Base-by-base conservation (phyloP, 2,797 vertebrate genomes). In the Typhlichthys eigenmanni region DNA sequence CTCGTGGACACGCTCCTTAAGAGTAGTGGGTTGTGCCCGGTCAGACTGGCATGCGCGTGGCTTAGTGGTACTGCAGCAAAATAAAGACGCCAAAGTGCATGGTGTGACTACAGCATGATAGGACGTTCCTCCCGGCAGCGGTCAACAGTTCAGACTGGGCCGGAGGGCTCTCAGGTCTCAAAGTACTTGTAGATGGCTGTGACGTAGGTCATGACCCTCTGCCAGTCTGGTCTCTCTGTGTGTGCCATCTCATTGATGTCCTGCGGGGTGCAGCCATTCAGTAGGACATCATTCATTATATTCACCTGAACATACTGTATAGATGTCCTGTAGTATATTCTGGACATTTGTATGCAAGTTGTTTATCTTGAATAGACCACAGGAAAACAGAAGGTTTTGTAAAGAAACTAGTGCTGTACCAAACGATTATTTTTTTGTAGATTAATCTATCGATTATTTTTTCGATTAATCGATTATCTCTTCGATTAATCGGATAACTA, bases 111-210 rank as follows among this genome's bases (percentile, higher is more conserved):
- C 24, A 24, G 24, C 24, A 3, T 24, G 24, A 24, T 24, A 24
- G 24, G 24, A 24, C 24, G 24, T 24, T 24, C 24, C 24, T 24
- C 24, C 24, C 3, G 24, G 24, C 24, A 24, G 86, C 85, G 81
- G 80, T 87, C 70, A 72, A 71, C 65, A 67, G 82, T 68, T 61
- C 74, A 69, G 57, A 5, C 48, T 46, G 53, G 43, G 48, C 13
- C 64, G 0, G 57, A 63, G 38, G 0, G 11, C 8, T 54, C 70
- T 98, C 95, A 99, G 87, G 96, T 98, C 90, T 98, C 97, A 81
- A 99, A 98, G 93, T 99, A 98, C 81, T 99, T 97, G 94, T 99
- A 99, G 89, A 99, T 96, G 6, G 96, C 94, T 0, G 96, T 98
- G 85, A 98, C 96, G 0, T 99, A 99, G n/a, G 95, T 93, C 96